phyloP scores from a whole-genome alignment of 2,113 vertebrate species.

The Cyanoderma ruficeps region DNA sequence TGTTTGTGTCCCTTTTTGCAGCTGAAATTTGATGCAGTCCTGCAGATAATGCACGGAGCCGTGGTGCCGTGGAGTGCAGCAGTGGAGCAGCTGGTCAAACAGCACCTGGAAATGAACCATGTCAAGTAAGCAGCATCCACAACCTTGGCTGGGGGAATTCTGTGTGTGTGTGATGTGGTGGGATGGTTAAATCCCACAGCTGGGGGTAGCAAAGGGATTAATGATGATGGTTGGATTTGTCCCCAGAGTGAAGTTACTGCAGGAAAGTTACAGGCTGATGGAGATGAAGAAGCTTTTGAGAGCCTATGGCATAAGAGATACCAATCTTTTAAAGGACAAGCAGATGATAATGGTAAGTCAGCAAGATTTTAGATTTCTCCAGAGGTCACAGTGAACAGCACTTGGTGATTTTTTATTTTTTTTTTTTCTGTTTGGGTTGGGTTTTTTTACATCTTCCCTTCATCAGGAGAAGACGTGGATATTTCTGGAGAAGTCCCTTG shows the following conservation, averaged over 20 bases:
- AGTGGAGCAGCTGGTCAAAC: constrained; percentile 89
- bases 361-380: not conserved
- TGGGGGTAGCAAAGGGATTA: not conserved
- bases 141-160: not conserved
- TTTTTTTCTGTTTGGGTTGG: not conserved
- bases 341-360: constrained; percentile 85
- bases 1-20: constrained; percentile 45
- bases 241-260: constrained; percentile 86
- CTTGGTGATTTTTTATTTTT: too few relatives aligned
- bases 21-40: constrained; percentile 92
- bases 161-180: too few relatives aligned
- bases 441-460: not conserved
- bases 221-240: not conserved
- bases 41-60: constrained; percentile 92
- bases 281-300: constrained; percentile 93
- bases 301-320: constrained; percentile 89
- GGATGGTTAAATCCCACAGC: not conserved
- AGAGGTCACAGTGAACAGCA: not conserved
- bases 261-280: constrained; percentile 91
- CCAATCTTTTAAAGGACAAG: constrained; percentile 84
- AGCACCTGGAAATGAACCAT: constrained; percentile 90
- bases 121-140: constrained; percentile 81
- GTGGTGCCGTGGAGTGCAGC: constrained; percentile 90
- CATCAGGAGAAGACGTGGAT: not conserved
- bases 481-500: not conserved